A percentile compares a stretch with the other conserved stretches of the same genome.
These are phyloP conservation scores for Beris morrisii DNA, from an alignment of 2,888 invertebrate genomes.

Conservation along the genomic window DNA sequence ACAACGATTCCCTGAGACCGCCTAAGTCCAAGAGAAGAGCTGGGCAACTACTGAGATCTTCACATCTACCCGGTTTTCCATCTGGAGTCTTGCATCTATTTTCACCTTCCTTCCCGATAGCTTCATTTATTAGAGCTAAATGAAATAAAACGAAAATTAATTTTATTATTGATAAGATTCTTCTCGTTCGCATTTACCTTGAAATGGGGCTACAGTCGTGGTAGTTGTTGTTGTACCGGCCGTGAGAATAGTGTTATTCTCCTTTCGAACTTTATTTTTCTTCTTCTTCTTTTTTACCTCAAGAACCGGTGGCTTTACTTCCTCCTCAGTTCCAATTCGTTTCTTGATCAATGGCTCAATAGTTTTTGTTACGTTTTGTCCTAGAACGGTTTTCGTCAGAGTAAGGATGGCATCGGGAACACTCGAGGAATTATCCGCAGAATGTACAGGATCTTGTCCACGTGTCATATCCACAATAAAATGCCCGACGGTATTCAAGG, in stretches of 20 bases:
- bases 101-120: slow-evolving; percentile 60
- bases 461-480: slow-evolving; percentile 82
- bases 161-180: not conserved
- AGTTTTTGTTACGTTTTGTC: slow-evolving; percentile 74
- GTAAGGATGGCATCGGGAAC: slow-evolving; percentile 77
- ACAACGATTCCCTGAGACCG: slow-evolving; percentile 80
- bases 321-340: slow-evolving; percentile 49
- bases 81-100: slow-evolving; percentile 79
- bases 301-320: not conserved
- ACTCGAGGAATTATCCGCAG: slow-evolving; percentile 49
- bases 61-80: slow-evolving; percentile 77
- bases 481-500: slow-evolving; percentile 82
- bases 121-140: slow-evolving; percentile 38
- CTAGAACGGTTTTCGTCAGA: slow-evolving; percentile 77
- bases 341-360: slow-evolving; percentile 70
- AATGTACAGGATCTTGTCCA: slow-evolving; percentile 51
- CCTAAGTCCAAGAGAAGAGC: slow-evolving; percentile 79
- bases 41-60: slow-evolving; percentile 86
- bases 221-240: slow-evolving; percentile 50
- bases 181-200: slow-evolving; percentile 8
- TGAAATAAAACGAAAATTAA: not conserved
- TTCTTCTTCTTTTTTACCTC: slow-evolving; percentile 51
- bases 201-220: slow-evolving; percentile 41
- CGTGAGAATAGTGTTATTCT: slow-evolving; percentile 42
- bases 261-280: slow-evolving; percentile 50